phyloP scores from a whole-genome alignment of 2,797 vertebrate genomes.

The Poecilia picta region DNA sequence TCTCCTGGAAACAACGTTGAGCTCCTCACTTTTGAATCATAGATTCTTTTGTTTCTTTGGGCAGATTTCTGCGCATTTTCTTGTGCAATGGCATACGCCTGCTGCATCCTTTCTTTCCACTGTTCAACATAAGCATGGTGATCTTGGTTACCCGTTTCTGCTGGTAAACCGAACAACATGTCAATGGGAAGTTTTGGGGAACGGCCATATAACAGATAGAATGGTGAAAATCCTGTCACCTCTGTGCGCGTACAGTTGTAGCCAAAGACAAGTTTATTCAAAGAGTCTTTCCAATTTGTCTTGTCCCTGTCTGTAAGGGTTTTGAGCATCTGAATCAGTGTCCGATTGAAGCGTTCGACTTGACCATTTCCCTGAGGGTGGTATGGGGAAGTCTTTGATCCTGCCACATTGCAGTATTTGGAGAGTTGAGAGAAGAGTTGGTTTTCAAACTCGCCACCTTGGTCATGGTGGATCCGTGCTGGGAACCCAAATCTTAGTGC shows the following conservation, averaged over 20 bases:
- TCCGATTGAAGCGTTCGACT: not conserved
- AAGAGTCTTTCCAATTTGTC: not conserved
- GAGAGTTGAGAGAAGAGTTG: not conserved
- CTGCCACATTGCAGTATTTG: not conserved
- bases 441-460: not conserved
- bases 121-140: not conserved
- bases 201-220: not conserved
- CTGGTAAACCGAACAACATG: not conserved
- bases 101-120: not conserved
- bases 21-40: not conserved
- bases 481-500: not conserved
- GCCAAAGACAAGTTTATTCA: not conserved
- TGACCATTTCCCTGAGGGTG: slow-evolving; percentile 1
- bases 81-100: not conserved
- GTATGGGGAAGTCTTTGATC: not conserved
- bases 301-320: not conserved
- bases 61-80: slow-evolving; percentile 4
- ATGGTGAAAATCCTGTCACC: not conserved
- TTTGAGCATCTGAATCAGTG: slow-evolving; percentile 3
- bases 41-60: slow-evolving; percentile 4
- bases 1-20: slow-evolving; percentile 4
- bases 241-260: not conserved
- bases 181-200: not conserved
- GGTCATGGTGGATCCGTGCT: not conserved
- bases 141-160: not conserved